A percentile compares a stretch with the other conserved stretches of the same genome.
phyloP scores from a whole-genome alignment of 2,113 vertebrate genomes.

The Oplegnathus fasciatus region DNA sequence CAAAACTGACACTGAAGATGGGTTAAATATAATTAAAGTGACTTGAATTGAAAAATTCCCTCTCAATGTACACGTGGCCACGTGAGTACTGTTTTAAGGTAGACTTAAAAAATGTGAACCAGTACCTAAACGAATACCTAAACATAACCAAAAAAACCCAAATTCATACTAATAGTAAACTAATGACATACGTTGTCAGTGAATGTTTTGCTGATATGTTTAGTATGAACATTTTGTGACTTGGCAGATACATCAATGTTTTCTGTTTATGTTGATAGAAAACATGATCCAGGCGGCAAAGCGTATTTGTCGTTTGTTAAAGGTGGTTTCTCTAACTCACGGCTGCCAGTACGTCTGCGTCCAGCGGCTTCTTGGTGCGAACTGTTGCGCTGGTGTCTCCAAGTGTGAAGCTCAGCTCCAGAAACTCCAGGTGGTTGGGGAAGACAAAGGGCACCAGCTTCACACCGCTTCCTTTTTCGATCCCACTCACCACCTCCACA shows the following conservation, averaged over 20 bases:
- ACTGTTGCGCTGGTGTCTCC: constrained; percentile 54
- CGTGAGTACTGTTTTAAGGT: no score
- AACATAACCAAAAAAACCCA: no score
- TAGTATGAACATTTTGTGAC: no score
- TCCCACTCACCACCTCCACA: constrained; percentile 66
- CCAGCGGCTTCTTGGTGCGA: constrained; percentile 68
- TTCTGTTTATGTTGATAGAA: neutral
- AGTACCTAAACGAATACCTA: no score
- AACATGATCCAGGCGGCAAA: neutral
- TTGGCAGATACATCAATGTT: no score
- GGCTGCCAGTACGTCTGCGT: constrained; percentile 39
- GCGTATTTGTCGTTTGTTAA: neutral
- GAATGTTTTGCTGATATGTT: no score
- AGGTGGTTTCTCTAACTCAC: constrained; percentile 26
- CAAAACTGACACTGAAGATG: neutral
- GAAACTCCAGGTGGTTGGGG: neutral
- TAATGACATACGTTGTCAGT: no score
- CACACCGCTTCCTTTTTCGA: constrained; percentile 12
- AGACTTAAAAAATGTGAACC: neutral
- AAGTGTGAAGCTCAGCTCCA: constrained; percentile 53
- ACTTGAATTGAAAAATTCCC: no score
- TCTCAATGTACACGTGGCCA: neutral
- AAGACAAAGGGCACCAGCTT: neutral
- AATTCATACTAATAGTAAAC: no score
- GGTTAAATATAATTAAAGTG: neutral